Conservation (phyloP, 1,140 invertebrate species). For the Bombus vancouverensis region DNA sequence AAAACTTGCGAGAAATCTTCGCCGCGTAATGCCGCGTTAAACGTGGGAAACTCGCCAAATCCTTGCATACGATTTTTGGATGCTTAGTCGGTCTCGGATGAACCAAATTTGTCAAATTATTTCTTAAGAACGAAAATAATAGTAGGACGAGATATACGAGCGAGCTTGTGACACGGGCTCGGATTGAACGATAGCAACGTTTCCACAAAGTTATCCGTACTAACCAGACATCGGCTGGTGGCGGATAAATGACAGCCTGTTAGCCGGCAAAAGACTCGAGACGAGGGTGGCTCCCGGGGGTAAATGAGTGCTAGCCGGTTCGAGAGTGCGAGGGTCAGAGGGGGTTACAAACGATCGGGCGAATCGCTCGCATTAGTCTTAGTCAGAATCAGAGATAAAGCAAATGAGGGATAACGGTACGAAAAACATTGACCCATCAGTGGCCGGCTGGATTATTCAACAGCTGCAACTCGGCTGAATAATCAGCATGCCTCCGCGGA, state of each 20-base stretch:
- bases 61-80: not conserved
- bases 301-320: slow-evolving; percentile 60
- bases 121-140: not conserved
- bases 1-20: slow-evolving; percentile 21
- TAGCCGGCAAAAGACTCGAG: slow-evolving; percentile 65
- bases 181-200: slow-evolving; percentile 45
- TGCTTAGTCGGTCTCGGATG: not conserved
- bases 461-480: slow-evolving; percentile 57
- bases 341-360: slow-evolving; percentile 76
- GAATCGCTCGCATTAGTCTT: slow-evolving; percentile 77
- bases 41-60: no score
- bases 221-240: slow-evolving; percentile 58
- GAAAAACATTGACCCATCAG: slow-evolving; percentile 66
- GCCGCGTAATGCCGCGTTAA: not conserved
- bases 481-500: slow-evolving; percentile 39
- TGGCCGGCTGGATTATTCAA: slow-evolving; percentile 51
- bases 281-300: slow-evolving; percentile 56
- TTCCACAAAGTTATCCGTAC: slow-evolving; percentile 58
- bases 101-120: not conserved
- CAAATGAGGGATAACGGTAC: slow-evolving; percentile 69
- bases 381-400: slow-evolving; percentile 79
- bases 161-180: not conserved
- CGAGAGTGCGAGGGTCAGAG: slow-evolving; percentile 53
- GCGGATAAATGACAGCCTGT: slow-evolving; percentile 70
- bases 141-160: rapidly evolving